phyloP scores from a whole-genome alignment of 2,888 invertebrate genomes.

The Macaria liturata region DNA sequence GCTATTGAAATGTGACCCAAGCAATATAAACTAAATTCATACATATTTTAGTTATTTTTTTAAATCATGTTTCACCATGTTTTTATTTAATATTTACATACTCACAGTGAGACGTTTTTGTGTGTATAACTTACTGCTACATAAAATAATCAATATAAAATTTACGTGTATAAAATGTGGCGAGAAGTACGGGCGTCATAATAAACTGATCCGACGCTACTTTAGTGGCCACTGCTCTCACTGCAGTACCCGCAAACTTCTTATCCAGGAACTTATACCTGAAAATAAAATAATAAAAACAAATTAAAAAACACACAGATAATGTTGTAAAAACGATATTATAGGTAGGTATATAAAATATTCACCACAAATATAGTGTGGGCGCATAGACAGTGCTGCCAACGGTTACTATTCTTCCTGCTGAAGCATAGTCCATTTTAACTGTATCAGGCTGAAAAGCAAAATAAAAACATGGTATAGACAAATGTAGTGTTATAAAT shows the following conservation, averaged over 20 bases:
- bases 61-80: too few relatives aligned
- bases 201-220: slow-evolving; percentile 89
- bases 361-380: slow-evolving; percentile 64
- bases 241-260: slow-evolving; percentile 85
- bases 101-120: too few relatives aligned
- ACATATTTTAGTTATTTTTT: too few relatives aligned
- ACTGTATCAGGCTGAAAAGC: slow-evolving; percentile 64
- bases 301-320: too few relatives aligned
- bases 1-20: too few relatives aligned
- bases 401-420: slow-evolving; percentile 56
- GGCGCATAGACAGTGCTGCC: slow-evolving; percentile 69
- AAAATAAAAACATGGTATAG: slow-evolving; percentile 2
- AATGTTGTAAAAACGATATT: too few relatives aligned
- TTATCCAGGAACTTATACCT: slow-evolving; percentile 93
- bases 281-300: slow-evolving; percentile 33
- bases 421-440: slow-evolving; percentile 53
- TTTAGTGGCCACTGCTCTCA: slow-evolving; percentile 86
- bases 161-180: slow-evolving; percentile 89
- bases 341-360: not conserved
- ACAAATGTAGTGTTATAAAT: not conserved
- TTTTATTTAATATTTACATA: too few relatives aligned
- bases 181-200: slow-evolving; percentile 88
- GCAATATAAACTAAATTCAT: too few relatives aligned
- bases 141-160: too few relatives aligned
- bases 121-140: too few relatives aligned